Base-by-base conservation (phyloP, 2,113 vertebrate species). In the Protobothrops mucrosquamatus region DNA sequence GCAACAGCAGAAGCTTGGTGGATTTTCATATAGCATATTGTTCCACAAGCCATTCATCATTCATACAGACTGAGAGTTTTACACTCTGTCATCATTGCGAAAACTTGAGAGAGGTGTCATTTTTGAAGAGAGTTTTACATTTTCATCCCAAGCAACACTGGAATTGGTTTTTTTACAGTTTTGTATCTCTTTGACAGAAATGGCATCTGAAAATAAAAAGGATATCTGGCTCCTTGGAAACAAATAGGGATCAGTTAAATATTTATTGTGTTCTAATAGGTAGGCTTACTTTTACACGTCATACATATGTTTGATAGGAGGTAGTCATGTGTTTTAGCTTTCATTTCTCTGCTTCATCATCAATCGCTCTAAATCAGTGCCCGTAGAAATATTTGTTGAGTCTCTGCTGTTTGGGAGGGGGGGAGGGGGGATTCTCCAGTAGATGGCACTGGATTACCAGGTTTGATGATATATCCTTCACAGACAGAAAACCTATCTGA, bases 391-490 rank as follows among this genome's bases (percentile, higher is more conserved):
- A n/a, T 29, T 89, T 85, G 48, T 87, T 87, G 6, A 9, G 4
- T 48, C 10, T 85, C 24, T 56, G 24, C 29, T n/a, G 4, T 24
- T 34, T n/a, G n/a, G 43, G 24, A 11, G 56, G 29, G 52, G 52
- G 29, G 5, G 74, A 24, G 54, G 48, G 34, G 34, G 34, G 0
- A 81, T 81, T 93, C 56, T 56, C 91, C 81, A 94, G 91, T 69
- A 92, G 91, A 29, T 92, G 93, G 93, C 57, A 59, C 93, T 94
- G 93, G 56, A 85, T 34, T 92, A 64, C 56, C 59, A 87, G 48
- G 46, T 91, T 91, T 91, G 43, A 12, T 54, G 43, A 12, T 61
- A 9, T 29, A n/a, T 87, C 54, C 46, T 93, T 88, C 15, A 39
- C 48, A 12, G 56, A 1, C 22, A 64, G 89, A 46, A 57, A 15